A percentile compares a stretch with the other conserved stretches of the same genome.
Conservation (phyloP, 2,797 vertebrate genomes). For the Gymnothorax javanicus region DNA sequence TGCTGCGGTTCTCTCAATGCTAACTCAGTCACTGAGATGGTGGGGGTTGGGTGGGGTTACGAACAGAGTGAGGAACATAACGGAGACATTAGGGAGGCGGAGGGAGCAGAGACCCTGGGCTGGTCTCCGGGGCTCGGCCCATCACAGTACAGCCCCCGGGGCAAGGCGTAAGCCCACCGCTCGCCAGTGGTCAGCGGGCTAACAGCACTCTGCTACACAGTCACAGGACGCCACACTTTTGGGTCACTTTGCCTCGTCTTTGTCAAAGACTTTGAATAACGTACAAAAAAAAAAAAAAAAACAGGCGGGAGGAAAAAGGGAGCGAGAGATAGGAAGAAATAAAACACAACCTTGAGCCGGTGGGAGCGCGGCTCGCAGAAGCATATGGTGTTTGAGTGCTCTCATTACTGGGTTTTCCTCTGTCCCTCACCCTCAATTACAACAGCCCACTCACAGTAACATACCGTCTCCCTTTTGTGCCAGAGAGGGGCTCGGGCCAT, state of each 20-base stretch:
- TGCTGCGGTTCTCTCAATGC: not conserved
- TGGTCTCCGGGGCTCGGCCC: slow-evolving; percentile 64
- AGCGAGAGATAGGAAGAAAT: slow-evolving; percentile 56
- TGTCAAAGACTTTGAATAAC: slow-evolving; percentile 74
- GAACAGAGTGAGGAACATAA: slow-evolving; percentile 46
- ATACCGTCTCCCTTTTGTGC: slow-evolving; percentile 56
- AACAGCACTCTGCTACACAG: not conserved
- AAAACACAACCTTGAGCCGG: slow-evolving; percentile 67
- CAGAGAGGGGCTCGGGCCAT: slow-evolving; percentile 56
- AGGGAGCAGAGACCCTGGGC: slow-evolving; percentile 18
- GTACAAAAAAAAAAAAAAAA: slow-evolving; percentile 10
- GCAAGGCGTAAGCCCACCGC: not conserved
- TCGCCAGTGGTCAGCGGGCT: slow-evolving; percentile 50
- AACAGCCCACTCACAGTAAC: slow-evolving; percentile 57
- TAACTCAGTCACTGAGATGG: not conserved
- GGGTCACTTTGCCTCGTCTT: slow-evolving; percentile 64
- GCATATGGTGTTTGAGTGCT: slow-evolving; percentile 77
- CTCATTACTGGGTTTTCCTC: slow-evolving; percentile 65
- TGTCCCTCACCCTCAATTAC: slow-evolving; percentile 62
- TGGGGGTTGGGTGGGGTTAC: slow-evolving; percentile 30
- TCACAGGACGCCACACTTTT: slow-evolving; percentile 29
- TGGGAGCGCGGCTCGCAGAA: slow-evolving; percentile 54
- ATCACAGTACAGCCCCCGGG: slow-evolving; percentile 59
- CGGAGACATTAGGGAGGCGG: slow-evolving; percentile 41
- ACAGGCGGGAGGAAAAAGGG: slow-evolving; percentile 25